These are phyloP conservation scores for Drosophila miranda DNA, from an alignment of 1,140 invertebrate species.

Conservation along the genomic window DNA sequence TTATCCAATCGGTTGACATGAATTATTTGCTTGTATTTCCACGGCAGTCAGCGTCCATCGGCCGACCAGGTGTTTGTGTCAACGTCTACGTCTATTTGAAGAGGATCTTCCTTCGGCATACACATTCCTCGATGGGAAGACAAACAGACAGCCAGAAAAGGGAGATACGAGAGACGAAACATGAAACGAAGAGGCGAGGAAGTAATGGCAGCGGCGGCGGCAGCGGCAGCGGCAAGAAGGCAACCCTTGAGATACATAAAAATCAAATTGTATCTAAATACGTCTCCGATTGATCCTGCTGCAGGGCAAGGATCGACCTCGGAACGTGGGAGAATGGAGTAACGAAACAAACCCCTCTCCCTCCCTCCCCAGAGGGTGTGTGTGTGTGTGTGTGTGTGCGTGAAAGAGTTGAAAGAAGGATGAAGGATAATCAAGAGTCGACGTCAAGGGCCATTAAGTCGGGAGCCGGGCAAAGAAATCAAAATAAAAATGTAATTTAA, in stretches of 20 bases:
- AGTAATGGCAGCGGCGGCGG: conserved; percentile 5
- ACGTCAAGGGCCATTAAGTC: conserved; percentile 65
- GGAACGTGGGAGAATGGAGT: conserved; percentile 66
- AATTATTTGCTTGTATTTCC: conserved; percentile 44
- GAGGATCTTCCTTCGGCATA: conserved; percentile 44
- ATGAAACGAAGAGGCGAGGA: background rate
- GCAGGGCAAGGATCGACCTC: conserved; percentile 23
- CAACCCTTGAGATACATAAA: conserved; percentile 48
- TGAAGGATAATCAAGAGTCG: conserved; percentile 51
- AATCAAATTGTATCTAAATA: conserved; percentile 64
- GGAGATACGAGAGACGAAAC: no score
- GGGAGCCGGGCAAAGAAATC: conserved; percentile 27
- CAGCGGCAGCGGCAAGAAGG: no score
- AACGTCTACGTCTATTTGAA: conserved; percentile 63
- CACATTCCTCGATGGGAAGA: conserved; percentile 2
- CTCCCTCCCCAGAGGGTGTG: background rate
- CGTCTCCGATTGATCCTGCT: conserved; percentile 48
- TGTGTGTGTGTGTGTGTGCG: conserved; percentile 2
- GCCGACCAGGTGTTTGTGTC: conserved; percentile 69
- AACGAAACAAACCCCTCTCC: conserved; percentile 5
- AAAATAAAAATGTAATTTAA: conserved; percentile 54
- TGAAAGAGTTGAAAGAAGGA: conserved; percentile 49
- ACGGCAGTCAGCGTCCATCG: background rate
- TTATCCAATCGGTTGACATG: conserved; percentile 7
- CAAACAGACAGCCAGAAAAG: conserved; percentile 8